These are phyloP conservation scores for Leucophenga montana DNA, from an alignment of 2,888 invertebrate genomes.

Conservation along the genomic window DNA sequence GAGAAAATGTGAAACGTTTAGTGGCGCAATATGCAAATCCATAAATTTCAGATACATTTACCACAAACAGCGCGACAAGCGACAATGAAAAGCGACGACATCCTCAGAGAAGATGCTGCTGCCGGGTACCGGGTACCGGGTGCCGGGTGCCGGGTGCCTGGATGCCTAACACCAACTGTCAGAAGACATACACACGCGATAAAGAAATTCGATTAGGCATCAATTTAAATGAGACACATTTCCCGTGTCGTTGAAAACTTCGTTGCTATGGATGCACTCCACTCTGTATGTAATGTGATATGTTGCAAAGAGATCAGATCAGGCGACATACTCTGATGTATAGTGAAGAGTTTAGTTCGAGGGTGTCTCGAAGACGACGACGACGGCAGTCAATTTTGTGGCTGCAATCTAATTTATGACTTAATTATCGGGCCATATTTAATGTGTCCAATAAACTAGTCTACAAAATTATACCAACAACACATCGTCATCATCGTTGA, in stretches of 20 bases:
- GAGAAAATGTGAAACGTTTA: slow-evolving; percentile 56
- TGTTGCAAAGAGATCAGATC: slow-evolving; percentile 30
- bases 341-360: slow-evolving; percentile 33
- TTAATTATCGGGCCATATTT: slow-evolving; percentile 73
- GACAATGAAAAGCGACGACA: slow-evolving; percentile 12
- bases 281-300: slow-evolving; percentile 58
- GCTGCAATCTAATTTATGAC: slow-evolving; percentile 72
- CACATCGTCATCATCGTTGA: slow-evolving; percentile 59
- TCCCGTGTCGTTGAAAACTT: slow-evolving; percentile 29
- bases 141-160: background rate
- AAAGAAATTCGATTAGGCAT: slow-evolving; percentile 70
- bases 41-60: slow-evolving; percentile 53
- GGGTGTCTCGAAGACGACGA: slow-evolving; percentile 21
- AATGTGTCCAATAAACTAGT: slow-evolving; percentile 76
- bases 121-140: slow-evolving; percentile 5
- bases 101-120: background rate
- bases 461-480: slow-evolving; percentile 71
- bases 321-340: slow-evolving; percentile 57
- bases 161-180: slow-evolving; percentile 36
- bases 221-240: slow-evolving; percentile 67
- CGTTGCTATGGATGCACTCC: background rate
- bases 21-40: slow-evolving; percentile 62
- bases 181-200: slow-evolving; percentile 67
- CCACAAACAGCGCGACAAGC: slow-evolving; percentile 14
- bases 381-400: slow-evolving; percentile 39